Conservation (phyloP, 2,797 vertebrate genomes). For the Phrynocephalus guinanensis region DNA sequence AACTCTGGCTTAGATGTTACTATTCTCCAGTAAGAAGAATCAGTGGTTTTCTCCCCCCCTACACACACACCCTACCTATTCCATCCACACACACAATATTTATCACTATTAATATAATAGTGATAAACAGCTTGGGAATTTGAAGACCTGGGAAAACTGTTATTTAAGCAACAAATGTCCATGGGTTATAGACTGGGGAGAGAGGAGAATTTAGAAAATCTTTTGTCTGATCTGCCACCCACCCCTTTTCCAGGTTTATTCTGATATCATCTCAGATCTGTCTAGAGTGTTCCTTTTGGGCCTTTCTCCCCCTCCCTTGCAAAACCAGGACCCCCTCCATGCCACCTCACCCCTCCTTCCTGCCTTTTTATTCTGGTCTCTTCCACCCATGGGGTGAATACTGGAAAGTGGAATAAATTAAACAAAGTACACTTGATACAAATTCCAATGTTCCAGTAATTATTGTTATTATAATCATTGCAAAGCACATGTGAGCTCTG, state of each 20-base stretch:
- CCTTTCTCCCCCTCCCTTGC: too few relatives aligned
- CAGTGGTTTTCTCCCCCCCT: too few relatives aligned
- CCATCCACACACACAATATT: background rate
- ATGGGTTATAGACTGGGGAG: background rate
- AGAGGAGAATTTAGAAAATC: too few relatives aligned
- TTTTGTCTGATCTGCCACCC: background rate
- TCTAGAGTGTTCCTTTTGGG: background rate
- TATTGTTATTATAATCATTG: background rate
- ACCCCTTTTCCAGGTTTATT: background rate
- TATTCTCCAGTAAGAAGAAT: too few relatives aligned
- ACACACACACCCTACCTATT: too few relatives aligned
- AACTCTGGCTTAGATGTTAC: too few relatives aligned
- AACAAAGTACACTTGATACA: background rate
- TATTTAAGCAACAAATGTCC: background rate
- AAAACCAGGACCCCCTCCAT: background rate
- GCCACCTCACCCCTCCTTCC: background rate
- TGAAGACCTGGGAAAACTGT: too few relatives aligned
- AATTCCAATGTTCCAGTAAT: background rate
- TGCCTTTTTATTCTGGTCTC: background rate
- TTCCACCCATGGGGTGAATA: background rate
- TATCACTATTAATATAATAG: background rate
- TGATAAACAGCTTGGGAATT: background rate
- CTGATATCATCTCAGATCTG: background rate
- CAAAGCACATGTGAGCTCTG: background rate
- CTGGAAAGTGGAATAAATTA: slow-evolving; percentile 16